Base-by-base conservation (phyloP, 2,888 invertebrate genomes). In the Leptinotarsa peninsularis region DNA sequence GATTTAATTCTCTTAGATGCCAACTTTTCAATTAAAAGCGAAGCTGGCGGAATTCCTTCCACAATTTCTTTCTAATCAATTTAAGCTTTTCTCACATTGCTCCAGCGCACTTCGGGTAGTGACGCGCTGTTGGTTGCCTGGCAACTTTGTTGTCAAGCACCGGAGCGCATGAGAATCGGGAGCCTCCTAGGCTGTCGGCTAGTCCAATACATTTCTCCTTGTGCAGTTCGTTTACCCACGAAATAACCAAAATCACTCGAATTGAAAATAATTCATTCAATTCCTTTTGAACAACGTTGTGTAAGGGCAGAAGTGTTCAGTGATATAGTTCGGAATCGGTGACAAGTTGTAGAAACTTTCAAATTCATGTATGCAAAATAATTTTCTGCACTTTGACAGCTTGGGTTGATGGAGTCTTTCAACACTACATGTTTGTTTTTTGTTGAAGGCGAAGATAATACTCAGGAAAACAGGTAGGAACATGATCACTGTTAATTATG, bases 81-180 rank as follows among this genome's bases (percentile, higher is more conserved):
- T 63, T n/a, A 17, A 18, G 63, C n/a, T n/a, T 33, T 33, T 13
- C 33, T 27, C 63, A 43, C 63, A 43, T 15, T 23, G 33, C 63
- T 63, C 63, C 27, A 63, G 63, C 63, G n/a, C 43, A 63, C 43
- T 27, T 63, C 63, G 63, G 63, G 21, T 58, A 49, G 58, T 70
- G 70, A 70, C 70, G 70, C 70, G 49, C 43, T 70, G 70, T 15
- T 81, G 83, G 87, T 86, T 86, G 86, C 87, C 83, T 85, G 81
- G 87, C 84, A 86, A 87, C 86, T 83, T 86, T 87, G 86, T 86
- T 87, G 87, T 86, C 87, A 86, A 84, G 86, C 85, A 81, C 82
- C 76, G 81, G 81, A 84, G 84, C 84, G 83, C 82, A 82, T 83
- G 83, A 82, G 81, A 83, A 81, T 81, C 76, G 76, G 76, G 70